Evolutionary conservation across 2,113 vertebrate genomes (phyloP).

Genomic region (Odobenus rosmarus): DNA sequence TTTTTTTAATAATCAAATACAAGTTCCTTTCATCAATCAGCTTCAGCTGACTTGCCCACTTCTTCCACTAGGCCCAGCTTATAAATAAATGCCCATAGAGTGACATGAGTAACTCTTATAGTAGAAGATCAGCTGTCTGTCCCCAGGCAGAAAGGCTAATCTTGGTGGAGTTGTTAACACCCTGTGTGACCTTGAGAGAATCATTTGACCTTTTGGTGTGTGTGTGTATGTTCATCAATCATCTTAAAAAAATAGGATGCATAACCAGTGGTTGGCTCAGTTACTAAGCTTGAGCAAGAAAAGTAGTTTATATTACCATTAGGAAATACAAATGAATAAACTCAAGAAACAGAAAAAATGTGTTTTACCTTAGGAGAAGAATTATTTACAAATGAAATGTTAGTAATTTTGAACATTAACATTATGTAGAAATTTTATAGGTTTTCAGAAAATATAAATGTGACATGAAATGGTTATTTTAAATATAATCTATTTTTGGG

Average conservation of each 20-base stretch:
- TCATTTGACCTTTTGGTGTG: neutral
- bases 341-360: neutral
- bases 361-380: neutral
- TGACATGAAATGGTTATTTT: neutral
- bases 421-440: neutral
- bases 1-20: neutral
- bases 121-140: neutral
- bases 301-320: neutral
- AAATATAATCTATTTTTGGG: neutral
- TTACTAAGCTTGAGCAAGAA: neutral
- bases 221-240: neutral
- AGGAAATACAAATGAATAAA: neutral
- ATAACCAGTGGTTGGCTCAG: neutral
- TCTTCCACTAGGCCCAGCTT: neutral
- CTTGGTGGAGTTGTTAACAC: constrained; percentile 4
- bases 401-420: neutral
- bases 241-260: neutral
- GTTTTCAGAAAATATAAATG: neutral
- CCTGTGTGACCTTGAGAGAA: neutral
- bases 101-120: neutral
- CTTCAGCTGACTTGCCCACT: neutral
- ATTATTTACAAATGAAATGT: neutral
- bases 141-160: neutral
- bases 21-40: neutral
- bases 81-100: neutral